Conservation (phyloP, 2,113 vertebrate genomes). For the Triplophysa siluroides region DNA sequence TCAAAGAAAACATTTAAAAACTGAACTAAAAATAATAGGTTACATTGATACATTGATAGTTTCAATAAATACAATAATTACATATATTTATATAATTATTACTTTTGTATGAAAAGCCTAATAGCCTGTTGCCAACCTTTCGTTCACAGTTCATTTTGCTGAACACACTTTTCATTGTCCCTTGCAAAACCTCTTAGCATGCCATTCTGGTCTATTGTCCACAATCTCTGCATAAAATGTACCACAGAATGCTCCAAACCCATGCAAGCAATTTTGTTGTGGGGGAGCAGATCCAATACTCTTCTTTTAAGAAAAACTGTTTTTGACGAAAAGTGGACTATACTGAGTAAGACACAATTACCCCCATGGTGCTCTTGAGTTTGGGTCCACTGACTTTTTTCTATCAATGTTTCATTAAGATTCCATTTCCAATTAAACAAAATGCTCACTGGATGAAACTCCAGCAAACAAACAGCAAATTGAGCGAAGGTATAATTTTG, state of each 20-base stretch:
- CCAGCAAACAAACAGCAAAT: constrained; percentile 70
- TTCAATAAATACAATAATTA: too few species aligned
- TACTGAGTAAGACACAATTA: constrained; percentile 42
- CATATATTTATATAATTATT: background rate
- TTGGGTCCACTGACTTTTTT: constrained; percentile 57
- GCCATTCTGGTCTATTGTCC: background rate
- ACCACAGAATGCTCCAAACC: too few species aligned
- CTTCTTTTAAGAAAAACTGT: constrained; percentile 22
- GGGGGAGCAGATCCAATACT: background rate
- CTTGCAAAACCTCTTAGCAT: background rate
- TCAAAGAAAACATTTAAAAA: background rate
- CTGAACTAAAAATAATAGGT: background rate
- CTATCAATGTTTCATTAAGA: constrained; percentile 71
- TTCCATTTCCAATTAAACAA: constrained; percentile 71
- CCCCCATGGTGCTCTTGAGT: constrained; percentile 29
- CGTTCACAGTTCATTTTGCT: background rate
- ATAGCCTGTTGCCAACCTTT: background rate
- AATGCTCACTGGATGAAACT: constrained; percentile 61
- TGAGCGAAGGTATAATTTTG: constrained; percentile 66
- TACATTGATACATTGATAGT: background rate
- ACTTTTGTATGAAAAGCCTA: background rate
- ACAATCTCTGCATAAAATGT: too few species aligned
- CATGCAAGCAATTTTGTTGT: too few species aligned
- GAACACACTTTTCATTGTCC: background rate
- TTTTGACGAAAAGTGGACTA: constrained; percentile 21